These are phyloP conservation scores for Andinoacara biseriatus DNA, from an alignment of 2,113 vertebrate species.

Conservation along the genomic window DNA sequence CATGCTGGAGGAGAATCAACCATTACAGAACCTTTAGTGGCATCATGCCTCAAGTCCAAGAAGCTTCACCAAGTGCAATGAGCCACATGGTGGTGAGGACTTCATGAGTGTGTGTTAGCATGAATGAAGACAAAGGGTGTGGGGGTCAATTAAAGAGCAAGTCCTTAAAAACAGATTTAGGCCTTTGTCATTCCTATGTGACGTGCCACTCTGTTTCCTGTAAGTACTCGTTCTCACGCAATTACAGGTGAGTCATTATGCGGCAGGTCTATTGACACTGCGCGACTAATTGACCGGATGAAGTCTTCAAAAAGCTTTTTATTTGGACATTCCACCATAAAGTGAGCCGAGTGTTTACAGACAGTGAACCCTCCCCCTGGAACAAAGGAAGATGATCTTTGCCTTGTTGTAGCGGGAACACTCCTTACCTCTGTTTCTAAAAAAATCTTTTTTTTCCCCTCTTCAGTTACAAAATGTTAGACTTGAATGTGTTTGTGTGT, in stretches of 20 bases:
- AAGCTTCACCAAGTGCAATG: not conserved
- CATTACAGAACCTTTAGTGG: not conserved
- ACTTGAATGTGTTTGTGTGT: not conserved
- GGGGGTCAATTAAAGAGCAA: slow-evolving; percentile 56
- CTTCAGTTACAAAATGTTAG: slow-evolving; percentile 19
- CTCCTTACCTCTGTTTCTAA: slow-evolving; percentile 13
- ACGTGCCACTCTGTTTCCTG: slow-evolving; percentile 67
- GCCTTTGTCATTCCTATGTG: slow-evolving; percentile 75
- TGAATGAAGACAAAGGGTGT: not conserved
- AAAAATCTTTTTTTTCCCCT: not conserved
- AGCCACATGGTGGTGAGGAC: not conserved
- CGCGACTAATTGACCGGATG: slow-evolving; percentile 71
- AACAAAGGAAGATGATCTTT: slow-evolving; percentile 68
- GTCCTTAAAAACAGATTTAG: slow-evolving; percentile 61
- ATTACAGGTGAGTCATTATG: slow-evolving; percentile 78
- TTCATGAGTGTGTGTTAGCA: slow-evolving; percentile 28
- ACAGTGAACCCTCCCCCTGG: slow-evolving; percentile 63
- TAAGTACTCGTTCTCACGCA: slow-evolving; percentile 73
- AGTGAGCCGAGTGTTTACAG: slow-evolving; percentile 71
- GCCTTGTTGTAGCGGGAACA: slow-evolving; percentile 46
- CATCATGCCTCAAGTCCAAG: not conserved
- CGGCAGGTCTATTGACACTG: slow-evolving; percentile 72
- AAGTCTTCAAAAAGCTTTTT: slow-evolving; percentile 80
- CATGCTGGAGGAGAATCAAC: slow-evolving; percentile 6
- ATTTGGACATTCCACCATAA: slow-evolving; percentile 72